Evolutionary conservation across 2,888 invertebrate species (phyloP).

Genomic region (Chorisops tibialis): DNA sequence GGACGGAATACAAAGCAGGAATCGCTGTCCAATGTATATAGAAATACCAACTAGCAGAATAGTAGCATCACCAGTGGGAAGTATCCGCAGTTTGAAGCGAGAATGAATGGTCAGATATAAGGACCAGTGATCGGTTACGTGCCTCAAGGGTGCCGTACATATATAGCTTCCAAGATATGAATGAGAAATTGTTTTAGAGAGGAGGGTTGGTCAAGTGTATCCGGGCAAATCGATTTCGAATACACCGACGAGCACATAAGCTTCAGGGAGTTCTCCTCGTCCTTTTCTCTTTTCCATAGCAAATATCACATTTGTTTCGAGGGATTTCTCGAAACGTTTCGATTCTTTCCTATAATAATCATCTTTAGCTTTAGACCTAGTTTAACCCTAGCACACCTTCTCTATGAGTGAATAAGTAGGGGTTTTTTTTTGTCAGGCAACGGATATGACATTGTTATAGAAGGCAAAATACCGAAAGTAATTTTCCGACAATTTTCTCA

Average conservation of each 20-base stretch:
- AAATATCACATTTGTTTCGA: slow-evolving; percentile 1
- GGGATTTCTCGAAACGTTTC: too few species aligned
- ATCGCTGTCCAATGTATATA: not conserved
- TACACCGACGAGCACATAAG: slow-evolving; percentile 31
- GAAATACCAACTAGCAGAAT: not conserved
- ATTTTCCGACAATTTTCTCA: slow-evolving; percentile 29
- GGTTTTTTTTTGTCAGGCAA: not conserved
- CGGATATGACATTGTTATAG: slow-evolving; percentile 27
- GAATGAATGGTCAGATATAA: slow-evolving; percentile 34
- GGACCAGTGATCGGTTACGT: slow-evolving; percentile 33
- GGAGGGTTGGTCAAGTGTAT: slow-evolving; percentile 26
- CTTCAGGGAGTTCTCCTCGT: slow-evolving; percentile 4
- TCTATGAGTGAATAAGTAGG: not conserved
- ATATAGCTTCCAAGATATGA: slow-evolving; percentile 49
- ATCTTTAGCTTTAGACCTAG: too few species aligned
- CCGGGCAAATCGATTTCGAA: slow-evolving; percentile 38
- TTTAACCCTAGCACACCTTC: not conserved
- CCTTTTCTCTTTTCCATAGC: not conserved
- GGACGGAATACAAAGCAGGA: slow-evolving; percentile 30
- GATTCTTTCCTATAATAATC: too few species aligned
- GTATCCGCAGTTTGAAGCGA: not conserved
- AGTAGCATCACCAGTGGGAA: not conserved
- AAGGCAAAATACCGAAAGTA: slow-evolving; percentile 19
- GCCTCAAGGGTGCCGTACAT: slow-evolving; percentile 50
- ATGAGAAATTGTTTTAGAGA: slow-evolving; percentile 48